These are phyloP conservation scores for Mormyrus lacerda DNA, from an alignment of 2,113 vertebrate species.

Conservation along the genomic window DNA sequence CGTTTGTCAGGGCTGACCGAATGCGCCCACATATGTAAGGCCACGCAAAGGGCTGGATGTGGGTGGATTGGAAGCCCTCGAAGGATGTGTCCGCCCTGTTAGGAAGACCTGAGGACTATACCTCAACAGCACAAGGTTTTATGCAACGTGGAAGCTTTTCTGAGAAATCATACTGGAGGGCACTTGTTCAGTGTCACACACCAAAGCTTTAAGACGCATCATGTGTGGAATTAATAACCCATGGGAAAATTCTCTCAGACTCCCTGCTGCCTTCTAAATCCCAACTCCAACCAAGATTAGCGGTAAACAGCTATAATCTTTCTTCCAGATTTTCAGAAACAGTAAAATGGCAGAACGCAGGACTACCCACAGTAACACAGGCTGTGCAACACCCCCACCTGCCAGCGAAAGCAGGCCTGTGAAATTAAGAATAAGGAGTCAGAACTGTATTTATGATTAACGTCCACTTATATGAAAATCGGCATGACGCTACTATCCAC, in stretches of 20 bases:
- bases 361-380: not conserved
- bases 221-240: not conserved
- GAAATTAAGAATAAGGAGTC: not conserved
- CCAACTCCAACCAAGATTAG: not conserved
- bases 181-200: not conserved
- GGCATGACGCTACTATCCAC: not conserved
- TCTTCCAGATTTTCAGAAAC: not conserved
- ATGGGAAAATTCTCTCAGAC: not conserved
- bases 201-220: not conserved
- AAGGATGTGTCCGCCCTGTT: not conserved
- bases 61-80: not conserved
- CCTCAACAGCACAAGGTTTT: not conserved
- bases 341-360: not conserved
- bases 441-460: not conserved
- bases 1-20: not conserved
- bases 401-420: not conserved
- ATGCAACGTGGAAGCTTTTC: not conserved
- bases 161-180: not conserved
- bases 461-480: not conserved
- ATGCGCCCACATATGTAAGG: not conserved
- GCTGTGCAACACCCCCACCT: not conserved
- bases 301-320: not conserved
- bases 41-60: not conserved
- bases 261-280: not conserved
- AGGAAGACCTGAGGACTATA: not conserved